Conservation (phyloP, 2,888 invertebrate genomes). For the Taphrorychus bicolor region DNA sequence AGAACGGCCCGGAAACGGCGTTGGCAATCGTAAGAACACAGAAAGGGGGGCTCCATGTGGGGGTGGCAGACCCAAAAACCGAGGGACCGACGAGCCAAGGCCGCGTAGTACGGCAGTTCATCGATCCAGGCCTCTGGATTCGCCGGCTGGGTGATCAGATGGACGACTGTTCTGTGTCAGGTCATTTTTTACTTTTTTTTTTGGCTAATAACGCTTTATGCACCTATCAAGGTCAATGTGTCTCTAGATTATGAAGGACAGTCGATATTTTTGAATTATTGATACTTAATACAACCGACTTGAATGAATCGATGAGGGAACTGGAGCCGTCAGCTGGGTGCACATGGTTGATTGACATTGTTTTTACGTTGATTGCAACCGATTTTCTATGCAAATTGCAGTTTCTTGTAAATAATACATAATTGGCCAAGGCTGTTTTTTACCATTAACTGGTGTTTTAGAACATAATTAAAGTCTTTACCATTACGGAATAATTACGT, state of each 20-base stretch:
- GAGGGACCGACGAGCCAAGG: conserved; percentile 28
- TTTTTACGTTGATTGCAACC: too few relatives aligned
- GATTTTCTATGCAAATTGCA: too few relatives aligned
- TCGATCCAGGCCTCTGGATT: conserved; percentile 25
- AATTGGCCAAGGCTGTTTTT: too few relatives aligned
- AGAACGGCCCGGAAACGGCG: conserved; percentile 9
- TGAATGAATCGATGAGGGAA: not conserved
- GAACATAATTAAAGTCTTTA: too few relatives aligned
- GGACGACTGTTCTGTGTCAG: conserved; percentile 8
- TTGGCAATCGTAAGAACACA: conserved; percentile 26
- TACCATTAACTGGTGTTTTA: too few relatives aligned
- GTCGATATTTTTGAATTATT: not conserved
- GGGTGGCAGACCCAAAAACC: conserved; percentile 9
- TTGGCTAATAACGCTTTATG: not conserved
- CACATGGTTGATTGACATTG: too few relatives aligned
- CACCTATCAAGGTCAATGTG: not conserved
- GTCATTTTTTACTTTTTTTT: not conserved
- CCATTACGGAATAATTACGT: not conserved
- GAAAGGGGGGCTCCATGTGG: conserved; percentile 12
- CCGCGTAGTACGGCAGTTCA: conserved; percentile 37
- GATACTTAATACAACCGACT: not conserved
- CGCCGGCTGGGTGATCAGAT: conserved; percentile 24
- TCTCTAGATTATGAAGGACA: not conserved
- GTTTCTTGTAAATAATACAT: too few relatives aligned
- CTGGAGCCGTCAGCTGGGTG: not conserved